Percentiles rank a stretch among this genome's conserved stretches.
Conservation (phyloP, 2,888 invertebrate genomes). For the Ophioninae sp. region DNA sequence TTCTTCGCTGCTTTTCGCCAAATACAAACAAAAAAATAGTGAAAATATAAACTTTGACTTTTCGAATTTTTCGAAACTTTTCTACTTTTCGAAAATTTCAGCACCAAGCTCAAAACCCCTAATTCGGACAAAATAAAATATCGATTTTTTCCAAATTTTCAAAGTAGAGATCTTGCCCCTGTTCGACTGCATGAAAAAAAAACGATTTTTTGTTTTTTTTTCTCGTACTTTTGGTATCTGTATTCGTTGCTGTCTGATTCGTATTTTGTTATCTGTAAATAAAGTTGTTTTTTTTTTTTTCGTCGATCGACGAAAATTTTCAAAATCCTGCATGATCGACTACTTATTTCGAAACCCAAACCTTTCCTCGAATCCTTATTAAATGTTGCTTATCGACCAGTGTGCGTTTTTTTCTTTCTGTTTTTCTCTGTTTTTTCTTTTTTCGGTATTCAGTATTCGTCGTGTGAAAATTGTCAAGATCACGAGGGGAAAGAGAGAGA, state of each 20-base stretch:
- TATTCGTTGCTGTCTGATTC: constrained; percentile 55
- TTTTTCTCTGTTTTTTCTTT: constrained; percentile 5
- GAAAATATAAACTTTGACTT: too few relatives aligned
- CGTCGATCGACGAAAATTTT: constrained; percentile 51
- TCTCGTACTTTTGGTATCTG: constrained; percentile 61
- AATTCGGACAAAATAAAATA: too few relatives aligned
- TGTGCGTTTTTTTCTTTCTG: constrained; percentile 6
- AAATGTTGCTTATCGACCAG: constrained; percentile 29
- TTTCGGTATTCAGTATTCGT: constrained; percentile 25
- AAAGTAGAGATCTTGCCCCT: background rate
- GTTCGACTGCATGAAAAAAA: constrained; percentile 42
- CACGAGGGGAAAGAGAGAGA: constrained; percentile 5
- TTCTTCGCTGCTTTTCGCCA: too few relatives aligned
- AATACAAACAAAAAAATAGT: too few relatives aligned
- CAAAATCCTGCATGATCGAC: constrained; percentile 63
- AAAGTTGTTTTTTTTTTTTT: constrained; percentile 5
- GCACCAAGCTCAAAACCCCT: too few relatives aligned
- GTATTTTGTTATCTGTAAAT: constrained; percentile 51
- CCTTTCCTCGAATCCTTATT: background rate
- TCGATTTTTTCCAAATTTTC: too few relatives aligned
- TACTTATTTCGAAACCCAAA: constrained; percentile 29
- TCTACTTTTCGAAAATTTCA: too few relatives aligned
- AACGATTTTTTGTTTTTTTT: constrained; percentile 35
- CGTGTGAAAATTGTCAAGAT: constrained; percentile 8
- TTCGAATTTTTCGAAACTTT: too few relatives aligned